Base-by-base conservation (phyloP, 2,113 vertebrate species). In the Dunckerocampus dactyliophorus region DNA sequence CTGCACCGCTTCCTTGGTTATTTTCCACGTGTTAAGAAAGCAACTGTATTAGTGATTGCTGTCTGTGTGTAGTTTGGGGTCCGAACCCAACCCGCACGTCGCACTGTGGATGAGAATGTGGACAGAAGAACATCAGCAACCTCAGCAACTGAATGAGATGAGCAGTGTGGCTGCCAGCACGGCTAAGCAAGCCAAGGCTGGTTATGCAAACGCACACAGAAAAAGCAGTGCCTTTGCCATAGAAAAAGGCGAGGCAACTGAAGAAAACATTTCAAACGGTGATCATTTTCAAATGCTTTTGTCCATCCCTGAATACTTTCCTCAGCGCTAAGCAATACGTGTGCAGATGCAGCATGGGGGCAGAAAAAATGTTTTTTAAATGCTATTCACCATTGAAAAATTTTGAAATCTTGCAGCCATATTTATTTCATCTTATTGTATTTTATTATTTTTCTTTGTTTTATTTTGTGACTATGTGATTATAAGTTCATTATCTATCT, bases 121-220 rank as follows among this genome's bases (percentile, higher is more conserved):
- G 65, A 62, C 80, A 82, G 76, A 85, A 85, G 79, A 79, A 73
- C 65, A 60, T 80, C 75, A 55, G 69, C 75, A 79, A 85, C 82
- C 76, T 72, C 73, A 52, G 52, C 73, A 58, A 67, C 79, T 72
- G 81, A 80, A 85, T 82, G 66, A 69, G 77, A 82, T 74, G 79
- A 72, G 73, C 78, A 54, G 74, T 46, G 58, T 39, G 28, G 63
- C 63, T 72, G 66, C 28, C 69, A 75, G 69, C 34, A 74, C 70
- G 50, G 74, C 67, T 68, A 67, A 74, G 76, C 63, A 69, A 74
- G 79, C 69, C 75, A 63, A 59, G 53, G 52, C 55, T 60, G 74
- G 47, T 77, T 79, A 77, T 77, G 82, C 51, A 51, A 74, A 48
- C 65, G 57, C n/a, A 16, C 62, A 57, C 62, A 54, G n/a, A 59